Conservation (phyloP, 2,888 invertebrate genomes). For the Phyllotreta cruciferae region DNA sequence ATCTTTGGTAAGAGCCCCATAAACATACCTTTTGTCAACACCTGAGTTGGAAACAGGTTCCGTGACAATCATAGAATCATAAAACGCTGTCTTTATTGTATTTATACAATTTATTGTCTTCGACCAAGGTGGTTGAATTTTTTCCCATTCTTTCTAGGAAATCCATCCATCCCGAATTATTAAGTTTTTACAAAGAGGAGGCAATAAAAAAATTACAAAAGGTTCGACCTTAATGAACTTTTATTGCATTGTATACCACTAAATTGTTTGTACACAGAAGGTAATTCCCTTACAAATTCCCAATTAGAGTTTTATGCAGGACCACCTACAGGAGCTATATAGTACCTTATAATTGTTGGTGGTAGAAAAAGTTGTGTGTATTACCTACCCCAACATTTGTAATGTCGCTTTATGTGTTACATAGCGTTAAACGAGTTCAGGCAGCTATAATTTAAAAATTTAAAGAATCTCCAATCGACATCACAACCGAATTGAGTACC, state of each 20-base stretch:
- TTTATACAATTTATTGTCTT: conserved; percentile 56
- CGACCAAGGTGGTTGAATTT: conserved; percentile 53
- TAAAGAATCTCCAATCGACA: conserved; percentile 2
- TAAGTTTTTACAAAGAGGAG: conserved; percentile 44
- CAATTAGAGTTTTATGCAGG: no score
- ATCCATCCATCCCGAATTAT: conserved; percentile 43
- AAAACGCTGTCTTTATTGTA: conserved; percentile 58
- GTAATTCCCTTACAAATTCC: no score
- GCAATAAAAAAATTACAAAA: conserved; percentile 5
- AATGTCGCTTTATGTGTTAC: no score
- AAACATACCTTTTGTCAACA: conserved; percentile 58
- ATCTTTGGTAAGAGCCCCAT: conserved; percentile 52
- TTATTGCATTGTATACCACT: not conserved
- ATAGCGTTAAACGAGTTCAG: no score
- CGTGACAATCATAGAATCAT: conserved; percentile 52
- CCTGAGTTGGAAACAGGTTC: conserved; percentile 53
- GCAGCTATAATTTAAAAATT: not conserved
- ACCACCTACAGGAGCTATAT: not conserved
- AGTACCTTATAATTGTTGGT: not conserved
- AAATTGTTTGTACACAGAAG: no score
- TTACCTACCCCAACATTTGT: no score
- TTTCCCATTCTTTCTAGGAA: conserved; percentile 52
- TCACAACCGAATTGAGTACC: conserved; percentile 24
- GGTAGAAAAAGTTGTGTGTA: no score
- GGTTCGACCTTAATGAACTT: conserved; percentile 2